A percentile compares a stretch with the other conserved stretches of the same genome.
Evolutionary conservation across 2,888 invertebrate species (phyloP).

Genomic region (Scaptomyza cyrtandrae): DNA sequence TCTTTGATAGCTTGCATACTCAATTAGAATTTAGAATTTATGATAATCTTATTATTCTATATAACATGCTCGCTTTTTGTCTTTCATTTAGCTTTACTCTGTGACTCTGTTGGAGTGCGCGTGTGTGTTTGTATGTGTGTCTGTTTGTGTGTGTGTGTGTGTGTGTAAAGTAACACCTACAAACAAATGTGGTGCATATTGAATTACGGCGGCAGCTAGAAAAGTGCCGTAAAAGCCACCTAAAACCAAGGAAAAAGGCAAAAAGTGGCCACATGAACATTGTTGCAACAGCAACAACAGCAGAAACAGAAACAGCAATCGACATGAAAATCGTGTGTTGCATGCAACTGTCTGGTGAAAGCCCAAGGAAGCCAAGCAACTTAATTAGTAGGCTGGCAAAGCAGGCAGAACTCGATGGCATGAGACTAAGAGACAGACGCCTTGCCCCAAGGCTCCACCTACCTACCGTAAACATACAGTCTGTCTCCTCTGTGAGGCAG

Average conservation of each 20-base stretch:
- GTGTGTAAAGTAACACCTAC: slow-evolving; percentile 39
- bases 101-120: too few relatives aligned
- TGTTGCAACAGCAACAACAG: slow-evolving; percentile 2
- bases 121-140: not conserved
- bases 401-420: slow-evolving; percentile 36
- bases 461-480: slow-evolving; percentile 18
- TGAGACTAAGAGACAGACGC: slow-evolving; percentile 6
- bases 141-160: not conserved
- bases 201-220: slow-evolving; percentile 71
- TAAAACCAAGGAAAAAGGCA: slow-evolving; percentile 5
- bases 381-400: slow-evolving; percentile 63
- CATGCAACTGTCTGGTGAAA: slow-evolving; percentile 69
- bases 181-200: slow-evolving; percentile 49
- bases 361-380: slow-evolving; percentile 75
- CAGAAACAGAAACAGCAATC: slow-evolving; percentile 7
- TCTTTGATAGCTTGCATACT: too few relatives aligned
- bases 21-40: too few relatives aligned
- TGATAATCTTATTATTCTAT: too few relatives aligned
- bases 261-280: slow-evolving; percentile 25
- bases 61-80: not conserved
- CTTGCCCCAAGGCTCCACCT: slow-evolving; percentile 50
- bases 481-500: not conserved
- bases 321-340: slow-evolving; percentile 50
- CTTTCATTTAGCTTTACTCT: slow-evolving; percentile 31
- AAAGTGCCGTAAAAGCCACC: slow-evolving; percentile 62